Percentiles rank a stretch among this genome's conserved stretches.
Evolutionary conservation across 1,140 invertebrate species (phyloP).

Genomic region (Battus philenor): DNA sequence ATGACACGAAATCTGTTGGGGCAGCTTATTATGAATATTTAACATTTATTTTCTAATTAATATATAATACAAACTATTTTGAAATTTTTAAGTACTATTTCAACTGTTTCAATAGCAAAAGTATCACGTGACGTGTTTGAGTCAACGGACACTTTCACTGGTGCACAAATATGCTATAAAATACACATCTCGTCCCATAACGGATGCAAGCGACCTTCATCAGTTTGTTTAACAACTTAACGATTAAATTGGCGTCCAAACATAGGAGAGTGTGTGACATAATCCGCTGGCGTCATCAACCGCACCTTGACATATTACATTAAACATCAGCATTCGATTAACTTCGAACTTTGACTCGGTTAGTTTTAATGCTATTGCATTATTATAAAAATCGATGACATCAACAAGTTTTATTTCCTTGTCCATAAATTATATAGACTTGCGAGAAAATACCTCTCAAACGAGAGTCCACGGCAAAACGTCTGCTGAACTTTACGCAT

Average conservation of each 20-base stretch:
- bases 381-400: slow-evolving; percentile 9
- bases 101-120: not conserved
- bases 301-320: slow-evolving; percentile 56
- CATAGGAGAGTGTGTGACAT: slow-evolving; percentile 49
- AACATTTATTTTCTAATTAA: too few relatives aligned
- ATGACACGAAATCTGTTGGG: too few relatives aligned
- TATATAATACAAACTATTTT: too few relatives aligned
- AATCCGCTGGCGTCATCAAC: slow-evolving; percentile 52
- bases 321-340: slow-evolving; percentile 20
- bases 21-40: too few relatives aligned
- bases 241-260: slow-evolving; percentile 45
- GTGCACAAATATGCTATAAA: slow-evolving; percentile 12
- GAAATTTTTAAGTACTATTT: too few relatives aligned
- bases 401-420: too few relatives aligned
- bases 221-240: slow-evolving; percentile 48
- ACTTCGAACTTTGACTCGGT: slow-evolving; percentile 13
- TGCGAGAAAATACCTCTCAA: too few relatives aligned
- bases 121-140: too few relatives aligned
- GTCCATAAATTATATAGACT: too few relatives aligned
- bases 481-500: too few relatives aligned
- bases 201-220: slow-evolving; percentile 58
- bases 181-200: slow-evolving; percentile 15
- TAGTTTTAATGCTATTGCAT: slow-evolving; percentile 8
- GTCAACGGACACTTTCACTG: slow-evolving; percentile 45
- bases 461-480: too few relatives aligned